Base-by-base conservation (phyloP, 1,140 invertebrate species). In the Drosophila lacteicornis region DNA sequence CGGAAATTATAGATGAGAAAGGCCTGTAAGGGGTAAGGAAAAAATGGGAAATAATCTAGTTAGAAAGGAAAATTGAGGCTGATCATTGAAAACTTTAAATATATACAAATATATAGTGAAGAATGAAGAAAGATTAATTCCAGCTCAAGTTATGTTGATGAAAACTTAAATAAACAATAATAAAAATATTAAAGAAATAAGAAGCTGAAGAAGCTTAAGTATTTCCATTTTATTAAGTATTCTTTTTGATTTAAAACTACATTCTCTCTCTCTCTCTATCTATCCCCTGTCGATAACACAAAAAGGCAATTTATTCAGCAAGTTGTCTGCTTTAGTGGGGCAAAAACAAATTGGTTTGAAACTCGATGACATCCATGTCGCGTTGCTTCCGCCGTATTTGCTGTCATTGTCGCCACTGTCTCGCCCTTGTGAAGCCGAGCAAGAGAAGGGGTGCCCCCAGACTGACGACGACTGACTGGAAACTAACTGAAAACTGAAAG, bases 281-380 rank as follows among this genome's bases (percentile, higher is more conserved):
- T 25, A 25, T 33, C 30, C 30, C 8, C 33, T 11, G 2, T 36
- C 33, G 33, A 36, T 36, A 36, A 11, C 33, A 9, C 33, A 6
- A 33, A 33, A 33, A 33, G 30, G 7, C 8, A 38, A 15, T 38
- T 22, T 38, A 55, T 38, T 4, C 19, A 55, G 13, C 17, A 15
- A 15, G 17, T 42, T 17, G 46, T 46, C 40, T 11, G 9, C 33
- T 46, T 75, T 53, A 60, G 65, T 46, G 53, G 50, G 56, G 55
- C 60, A 59, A 68, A 42, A 70, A 62, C 68, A 83, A 87, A 87
- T 87, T 88, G 73, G 53, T 61, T 63, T 88, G 83, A 78, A 87
- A 87, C 71, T 56, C 75, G 77, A 87, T 86, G 83, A 76, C 75
- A 77, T 17, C 40, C 55, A 80, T 47, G 69, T 76, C 61, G 69